These are phyloP conservation scores for Furcifer pardalis DNA, from an alignment of 2,797 vertebrate genomes.

Conservation along the genomic window DNA sequence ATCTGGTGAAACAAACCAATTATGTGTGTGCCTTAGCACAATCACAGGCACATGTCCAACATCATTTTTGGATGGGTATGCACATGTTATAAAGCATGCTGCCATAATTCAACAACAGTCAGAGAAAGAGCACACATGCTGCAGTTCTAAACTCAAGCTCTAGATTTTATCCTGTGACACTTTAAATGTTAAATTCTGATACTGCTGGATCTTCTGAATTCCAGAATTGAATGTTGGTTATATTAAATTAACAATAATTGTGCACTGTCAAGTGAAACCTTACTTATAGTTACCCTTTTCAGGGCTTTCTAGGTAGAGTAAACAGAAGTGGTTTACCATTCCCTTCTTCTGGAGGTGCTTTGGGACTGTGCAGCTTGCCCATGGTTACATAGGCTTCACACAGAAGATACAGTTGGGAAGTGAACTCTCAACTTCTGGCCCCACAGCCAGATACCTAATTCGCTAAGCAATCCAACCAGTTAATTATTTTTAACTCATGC, in stretches of 20 bases:
- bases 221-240: constrained; percentile 41
- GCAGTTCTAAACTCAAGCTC: constrained; percentile 31
- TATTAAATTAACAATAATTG: too few species aligned
- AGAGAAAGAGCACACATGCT: constrained; percentile 12
- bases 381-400: too few species aligned
- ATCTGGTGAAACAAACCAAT: constrained; percentile 33
- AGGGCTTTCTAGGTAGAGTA: too few species aligned
- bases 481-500: constrained; percentile 60
- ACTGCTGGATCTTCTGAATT: constrained; percentile 41
- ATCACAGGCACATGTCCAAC: constrained; percentile 27
- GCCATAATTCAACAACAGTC: constrained; percentile 8
- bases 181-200: constrained; percentile 53
- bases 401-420: too few species aligned
- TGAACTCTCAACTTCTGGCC: too few species aligned
- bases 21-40: constrained; percentile 18
- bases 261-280: too few species aligned
- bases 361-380: too few species aligned
- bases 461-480: too few species aligned
- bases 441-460: too few species aligned
- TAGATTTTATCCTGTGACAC: constrained; percentile 47
- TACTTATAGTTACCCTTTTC: too few species aligned
- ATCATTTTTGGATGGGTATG: constrained; percentile 16
- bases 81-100: constrained; percentile 11
- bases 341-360: too few species aligned
- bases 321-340: too few species aligned